Percentiles rank a stretch among this genome's conserved stretches.
These are phyloP conservation scores for Budorcas taxicolor DNA, from an alignment of 2,113 vertebrate species.

Conservation along the genomic window DNA sequence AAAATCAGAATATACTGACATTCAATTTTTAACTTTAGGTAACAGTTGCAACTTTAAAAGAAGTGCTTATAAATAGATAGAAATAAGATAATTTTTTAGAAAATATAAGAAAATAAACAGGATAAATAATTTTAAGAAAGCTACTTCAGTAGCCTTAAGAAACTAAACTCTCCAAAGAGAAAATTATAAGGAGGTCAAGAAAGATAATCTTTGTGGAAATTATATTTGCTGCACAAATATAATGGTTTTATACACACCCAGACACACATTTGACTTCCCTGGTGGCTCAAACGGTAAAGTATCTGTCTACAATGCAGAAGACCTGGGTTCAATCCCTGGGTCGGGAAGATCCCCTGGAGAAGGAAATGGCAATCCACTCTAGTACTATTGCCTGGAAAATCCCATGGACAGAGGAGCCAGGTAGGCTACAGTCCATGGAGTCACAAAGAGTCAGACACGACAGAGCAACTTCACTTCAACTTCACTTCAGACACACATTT, in stretches of 20 bases:
- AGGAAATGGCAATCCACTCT: no score
- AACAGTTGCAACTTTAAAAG: not conserved
- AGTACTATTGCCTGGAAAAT: no score
- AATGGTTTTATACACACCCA: not conserved
- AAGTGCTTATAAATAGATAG: not conserved
- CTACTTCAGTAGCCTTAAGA: not conserved
- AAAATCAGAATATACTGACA: not conserved
- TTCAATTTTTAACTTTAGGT: not conserved
- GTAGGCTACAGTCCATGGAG: no score
- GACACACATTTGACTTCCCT: not conserved
- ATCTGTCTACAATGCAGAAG: no score
- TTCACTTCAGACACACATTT: not conserved
- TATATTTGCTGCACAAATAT: not conserved
- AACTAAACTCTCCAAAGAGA: not conserved
- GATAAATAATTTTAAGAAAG: not conserved
- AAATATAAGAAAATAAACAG: not conserved
- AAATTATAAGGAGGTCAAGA: not conserved
- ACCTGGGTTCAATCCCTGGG: no score
- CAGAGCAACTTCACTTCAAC: no score
- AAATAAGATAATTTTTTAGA: not conserved
- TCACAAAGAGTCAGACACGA: no score
- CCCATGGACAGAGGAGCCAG: no score
- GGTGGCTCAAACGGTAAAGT: no score
- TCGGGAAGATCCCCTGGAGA: no score
- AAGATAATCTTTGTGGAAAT: not conserved